Evolutionary conservation across 2,888 invertebrate species (phyloP).

Genomic region (Tethea ocularis): DNA sequence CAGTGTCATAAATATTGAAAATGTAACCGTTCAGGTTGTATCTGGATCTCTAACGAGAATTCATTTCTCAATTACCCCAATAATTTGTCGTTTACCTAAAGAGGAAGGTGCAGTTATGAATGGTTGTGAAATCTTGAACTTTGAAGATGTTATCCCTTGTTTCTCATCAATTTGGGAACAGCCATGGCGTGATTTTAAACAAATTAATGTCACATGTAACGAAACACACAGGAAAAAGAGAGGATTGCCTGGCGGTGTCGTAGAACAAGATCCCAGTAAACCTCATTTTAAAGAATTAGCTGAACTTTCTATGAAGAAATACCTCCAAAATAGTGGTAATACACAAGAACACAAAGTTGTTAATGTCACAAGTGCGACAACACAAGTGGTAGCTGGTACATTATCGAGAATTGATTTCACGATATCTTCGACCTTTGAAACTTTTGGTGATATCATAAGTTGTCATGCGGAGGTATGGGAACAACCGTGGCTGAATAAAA

Average conservation of each 20-base stretch:
- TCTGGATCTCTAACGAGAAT: slow-evolving; percentile 78
- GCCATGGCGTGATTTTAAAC: slow-evolving; percentile 30
- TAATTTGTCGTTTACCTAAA: slow-evolving; percentile 55
- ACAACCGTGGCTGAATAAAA: slow-evolving; percentile 77
- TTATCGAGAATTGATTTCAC: slow-evolving; percentile 66
- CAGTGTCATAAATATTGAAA: slow-evolving; percentile 52
- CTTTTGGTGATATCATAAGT: slow-evolving; percentile 34
- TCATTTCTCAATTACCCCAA: slow-evolving; percentile 76
- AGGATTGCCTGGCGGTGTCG: neutral
- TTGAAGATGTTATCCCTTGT: slow-evolving; percentile 41
- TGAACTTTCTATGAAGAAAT: slow-evolving; percentile 35
- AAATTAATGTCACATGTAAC: slow-evolving; percentile 37
- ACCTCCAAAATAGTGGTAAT: slow-evolving; percentile 19
- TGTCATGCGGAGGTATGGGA: slow-evolving; percentile 83
- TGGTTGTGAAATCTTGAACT: slow-evolving; percentile 20
- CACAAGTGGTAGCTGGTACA: slow-evolving; percentile 74
- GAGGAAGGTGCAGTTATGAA: slow-evolving; percentile 15
- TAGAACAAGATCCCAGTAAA: slow-evolving; percentile 29
- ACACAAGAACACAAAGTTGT: slow-evolving; percentile 33
- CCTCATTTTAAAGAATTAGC: slow-evolving; percentile 30
- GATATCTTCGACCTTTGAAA: slow-evolving; percentile 15
- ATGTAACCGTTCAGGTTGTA: slow-evolving; percentile 71
- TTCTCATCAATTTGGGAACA: slow-evolving; percentile 32
- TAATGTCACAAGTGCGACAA: slow-evolving; percentile 54
- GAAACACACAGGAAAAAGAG: slow-evolving; percentile 18